A percentile compares a stretch with the other conserved stretches of the same genome.
Evolutionary conservation across 2,888 invertebrate species (phyloP).

Genomic region (Drosophila colorata): DNA sequence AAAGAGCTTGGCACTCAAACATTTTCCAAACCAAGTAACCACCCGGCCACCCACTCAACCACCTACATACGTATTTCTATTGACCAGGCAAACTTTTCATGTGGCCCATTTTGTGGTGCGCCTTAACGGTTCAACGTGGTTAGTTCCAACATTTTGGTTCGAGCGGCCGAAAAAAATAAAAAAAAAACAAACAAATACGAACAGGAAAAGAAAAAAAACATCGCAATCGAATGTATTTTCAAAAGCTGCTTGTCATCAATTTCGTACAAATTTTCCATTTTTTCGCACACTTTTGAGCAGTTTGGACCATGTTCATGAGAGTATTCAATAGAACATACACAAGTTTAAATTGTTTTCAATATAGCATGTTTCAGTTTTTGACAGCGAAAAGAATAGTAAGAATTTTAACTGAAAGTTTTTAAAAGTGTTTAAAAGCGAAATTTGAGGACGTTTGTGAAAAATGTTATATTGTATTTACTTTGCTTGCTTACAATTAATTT

Average conservation of each 20-base stretch:
- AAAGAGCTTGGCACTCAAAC: conserved; percentile 57
- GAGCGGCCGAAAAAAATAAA: background rate
- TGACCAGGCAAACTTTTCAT: conserved; percentile 57
- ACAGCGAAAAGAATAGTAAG: background rate
- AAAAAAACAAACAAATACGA: conserved; percentile 1
- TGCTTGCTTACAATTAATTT: too few species aligned
- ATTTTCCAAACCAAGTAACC: conserved; percentile 11
- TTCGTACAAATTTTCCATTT: conserved; percentile 21
- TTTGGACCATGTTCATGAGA: conserved; percentile 5
- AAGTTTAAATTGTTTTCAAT: conserved; percentile 16
- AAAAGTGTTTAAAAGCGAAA: background rate
- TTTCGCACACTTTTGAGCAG: background rate
- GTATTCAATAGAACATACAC: conserved; percentile 8
- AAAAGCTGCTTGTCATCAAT: conserved; percentile 51
- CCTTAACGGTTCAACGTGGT: conserved; percentile 50
- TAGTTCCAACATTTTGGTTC: conserved; percentile 47
- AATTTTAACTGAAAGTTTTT: background rate
- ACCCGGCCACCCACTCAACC: background rate
- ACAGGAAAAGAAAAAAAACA: conserved; percentile 9
- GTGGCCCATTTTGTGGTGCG: conserved; percentile 57
- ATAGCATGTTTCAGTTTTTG: background rate
- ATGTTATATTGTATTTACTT: too few species aligned
- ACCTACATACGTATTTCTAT: conserved; percentile 31
- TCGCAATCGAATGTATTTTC: conserved; percentile 38
- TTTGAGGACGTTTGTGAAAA: too few species aligned